phyloP scores from a whole-genome alignment of 2,888 invertebrate species.

The Apoda limacodes region DNA sequence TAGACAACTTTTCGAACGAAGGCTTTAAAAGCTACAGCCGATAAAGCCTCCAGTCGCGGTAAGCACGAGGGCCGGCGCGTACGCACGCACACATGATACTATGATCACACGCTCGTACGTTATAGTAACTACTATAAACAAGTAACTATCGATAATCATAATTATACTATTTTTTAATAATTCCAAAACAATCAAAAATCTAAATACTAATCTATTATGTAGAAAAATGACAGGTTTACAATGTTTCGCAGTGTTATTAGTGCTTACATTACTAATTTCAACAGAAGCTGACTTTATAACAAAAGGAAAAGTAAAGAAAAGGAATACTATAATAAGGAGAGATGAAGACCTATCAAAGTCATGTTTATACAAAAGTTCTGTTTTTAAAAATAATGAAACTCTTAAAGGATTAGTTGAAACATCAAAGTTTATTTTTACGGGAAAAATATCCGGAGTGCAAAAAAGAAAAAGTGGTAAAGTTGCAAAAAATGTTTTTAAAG shows the following conservation, averaged over 20 bases:
- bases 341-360: constrained; percentile 39
- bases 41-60: constrained; percentile 61
- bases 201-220: constrained; percentile 9
- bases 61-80: constrained; percentile 53
- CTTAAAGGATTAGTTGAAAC: constrained; percentile 45
- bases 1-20: too few relatives aligned
- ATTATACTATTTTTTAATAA: too few relatives aligned
- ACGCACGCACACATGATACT: constrained; percentile 35
- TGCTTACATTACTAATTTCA: too few relatives aligned
- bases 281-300: constrained; percentile 43
- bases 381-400: constrained; percentile 51
- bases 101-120: too few relatives aligned
- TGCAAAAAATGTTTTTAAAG: constrained; percentile 50
- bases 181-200: too few relatives aligned
- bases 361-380: constrained; percentile 40
- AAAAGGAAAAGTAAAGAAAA: constrained; percentile 57
- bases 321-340: constrained; percentile 55
- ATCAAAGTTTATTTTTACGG: constrained; percentile 62
- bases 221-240: too few relatives aligned
- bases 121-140: constrained; percentile 3
- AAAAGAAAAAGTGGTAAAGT: constrained; percentile 33
- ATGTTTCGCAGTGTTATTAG: too few relatives aligned
- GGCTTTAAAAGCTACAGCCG: constrained; percentile 50
- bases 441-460: constrained; percentile 55
- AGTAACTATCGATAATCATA: too few relatives aligned